A percentile compares a stretch with the other conserved stretches of the same genome.
phyloP scores from a whole-genome alignment of 2,113 vertebrate genomes.

The Leuciscus idus region DNA sequence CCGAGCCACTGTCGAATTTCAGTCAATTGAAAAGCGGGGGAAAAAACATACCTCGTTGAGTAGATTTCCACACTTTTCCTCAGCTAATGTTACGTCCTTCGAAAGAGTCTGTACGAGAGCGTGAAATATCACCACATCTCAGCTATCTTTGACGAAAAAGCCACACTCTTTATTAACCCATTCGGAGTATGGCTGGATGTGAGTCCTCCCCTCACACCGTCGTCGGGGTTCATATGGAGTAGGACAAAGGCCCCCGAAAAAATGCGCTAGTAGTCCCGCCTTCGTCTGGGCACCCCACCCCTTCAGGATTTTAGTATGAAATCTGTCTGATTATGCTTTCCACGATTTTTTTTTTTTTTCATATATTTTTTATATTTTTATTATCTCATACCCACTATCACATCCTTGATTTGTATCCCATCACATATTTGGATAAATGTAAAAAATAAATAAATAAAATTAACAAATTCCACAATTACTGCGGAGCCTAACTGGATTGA shows the following conservation, averaged over 20 bases:
- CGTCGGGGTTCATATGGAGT: constrained; percentile 52
- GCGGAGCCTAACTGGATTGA: no score
- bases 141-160: constrained; percentile 36
- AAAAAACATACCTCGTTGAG: constrained; percentile 21
- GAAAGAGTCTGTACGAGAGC: background rate
- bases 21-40: background rate
- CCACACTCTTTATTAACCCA: constrained; percentile 56
- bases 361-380: background rate
- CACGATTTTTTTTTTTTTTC: background rate
- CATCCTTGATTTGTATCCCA: background rate
- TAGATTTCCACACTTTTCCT: constrained; percentile 17
- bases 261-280: constrained; percentile 57
- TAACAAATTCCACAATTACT: background rate
- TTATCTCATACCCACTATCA: background rate
- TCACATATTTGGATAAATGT: background rate
- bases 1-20: background rate
- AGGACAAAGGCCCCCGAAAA: constrained; percentile 74
- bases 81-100: background rate
- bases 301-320: background rate
- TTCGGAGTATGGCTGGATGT: constrained; percentile 53
- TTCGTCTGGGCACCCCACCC: constrained; percentile 49
- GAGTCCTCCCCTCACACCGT: constrained; percentile 48
- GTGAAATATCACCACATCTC: constrained; percentile 49
- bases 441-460: background rate
- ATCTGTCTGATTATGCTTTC: background rate